phyloP scores from a whole-genome alignment of 2,113 vertebrate genomes.

The Macquaria australasica region DNA sequence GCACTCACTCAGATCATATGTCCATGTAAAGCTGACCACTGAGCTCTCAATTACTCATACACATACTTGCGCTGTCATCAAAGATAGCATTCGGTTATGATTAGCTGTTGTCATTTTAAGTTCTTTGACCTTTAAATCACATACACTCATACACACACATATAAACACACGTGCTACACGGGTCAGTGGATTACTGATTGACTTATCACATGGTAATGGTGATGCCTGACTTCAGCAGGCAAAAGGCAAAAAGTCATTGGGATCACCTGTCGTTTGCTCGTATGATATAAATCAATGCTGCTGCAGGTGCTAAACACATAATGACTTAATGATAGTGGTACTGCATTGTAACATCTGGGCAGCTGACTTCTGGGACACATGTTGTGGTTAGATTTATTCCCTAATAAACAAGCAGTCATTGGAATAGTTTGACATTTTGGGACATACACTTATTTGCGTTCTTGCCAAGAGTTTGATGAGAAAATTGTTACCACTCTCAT shows the following conservation, averaged over 20 bases:
- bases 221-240: constrained; percentile 23
- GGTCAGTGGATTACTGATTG: constrained; percentile 51
- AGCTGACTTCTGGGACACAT: background rate
- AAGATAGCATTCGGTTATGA: constrained; percentile 37
- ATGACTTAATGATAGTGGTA: background rate
- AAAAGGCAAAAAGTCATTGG: background rate
- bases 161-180: constrained; percentile 39
- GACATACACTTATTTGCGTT: background rate
- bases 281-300: background rate
- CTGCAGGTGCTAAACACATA: background rate
- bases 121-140: constrained; percentile 45
- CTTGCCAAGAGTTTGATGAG: background rate
- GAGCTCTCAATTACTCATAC: background rate
- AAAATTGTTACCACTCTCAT: too few relatives aligned
- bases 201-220: constrained; percentile 47
- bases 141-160: background rate
- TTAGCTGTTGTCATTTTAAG: constrained; percentile 21
- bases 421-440: background rate
- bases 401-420: background rate
- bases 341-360: background rate
- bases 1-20: background rate
- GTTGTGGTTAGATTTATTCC: background rate
- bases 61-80: constrained; percentile 22
- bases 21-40: background rate
- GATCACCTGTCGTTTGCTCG: constrained; percentile 12